Percentiles rank a stretch among this genome's conserved stretches.
These are phyloP conservation scores for Amphipoea oculea DNA, from an alignment of 2,888 invertebrate genomes.

Conservation along the genomic window DNA sequence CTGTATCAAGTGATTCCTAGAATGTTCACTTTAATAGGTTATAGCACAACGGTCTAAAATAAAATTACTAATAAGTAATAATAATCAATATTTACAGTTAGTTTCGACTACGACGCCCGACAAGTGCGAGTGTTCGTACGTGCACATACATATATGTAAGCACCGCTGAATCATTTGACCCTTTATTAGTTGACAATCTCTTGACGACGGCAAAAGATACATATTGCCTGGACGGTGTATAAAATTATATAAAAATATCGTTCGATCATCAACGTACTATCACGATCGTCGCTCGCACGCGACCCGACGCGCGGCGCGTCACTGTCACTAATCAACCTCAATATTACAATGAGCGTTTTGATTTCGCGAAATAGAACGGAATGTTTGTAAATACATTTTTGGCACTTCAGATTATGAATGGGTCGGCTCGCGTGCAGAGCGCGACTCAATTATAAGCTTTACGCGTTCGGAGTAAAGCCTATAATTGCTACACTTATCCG, in stretches of 20 bases:
- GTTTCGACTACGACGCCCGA: constrained; percentile 74
- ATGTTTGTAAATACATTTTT: constrained; percentile 59
- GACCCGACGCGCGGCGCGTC: constrained; percentile 26
- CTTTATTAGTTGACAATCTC: constrained; percentile 61
- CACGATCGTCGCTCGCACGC: constrained; percentile 48
- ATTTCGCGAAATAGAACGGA: constrained; percentile 44
- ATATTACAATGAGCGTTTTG: constrained; percentile 33
- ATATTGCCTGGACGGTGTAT: constrained; percentile 65
- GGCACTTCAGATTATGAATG: constrained; percentile 61
- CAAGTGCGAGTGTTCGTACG: constrained; percentile 59
- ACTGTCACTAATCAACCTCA: constrained; percentile 36
- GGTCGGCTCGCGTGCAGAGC: constrained; percentile 60
- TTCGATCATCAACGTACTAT: constrained; percentile 60
- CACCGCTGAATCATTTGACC: constrained; percentile 68
- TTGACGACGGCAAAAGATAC: constrained; percentile 59
- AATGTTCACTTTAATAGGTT: constrained; percentile 78
- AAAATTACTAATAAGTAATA: constrained; percentile 89
- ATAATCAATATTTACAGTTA: constrained; percentile 88
- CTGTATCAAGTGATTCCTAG: constrained; percentile 66
- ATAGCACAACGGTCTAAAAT: constrained; percentile 89
- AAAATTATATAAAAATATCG: constrained; percentile 65
- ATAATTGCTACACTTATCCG: constrained; percentile 52
- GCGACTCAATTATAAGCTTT: constrained; percentile 59
- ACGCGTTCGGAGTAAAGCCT: constrained; percentile 57
- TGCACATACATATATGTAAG: constrained; percentile 69